A percentile compares a stretch with the other conserved stretches of the same genome.
Conservation (phyloP, 1,140 invertebrate genomes). For the Argopecten irradians region DNA sequence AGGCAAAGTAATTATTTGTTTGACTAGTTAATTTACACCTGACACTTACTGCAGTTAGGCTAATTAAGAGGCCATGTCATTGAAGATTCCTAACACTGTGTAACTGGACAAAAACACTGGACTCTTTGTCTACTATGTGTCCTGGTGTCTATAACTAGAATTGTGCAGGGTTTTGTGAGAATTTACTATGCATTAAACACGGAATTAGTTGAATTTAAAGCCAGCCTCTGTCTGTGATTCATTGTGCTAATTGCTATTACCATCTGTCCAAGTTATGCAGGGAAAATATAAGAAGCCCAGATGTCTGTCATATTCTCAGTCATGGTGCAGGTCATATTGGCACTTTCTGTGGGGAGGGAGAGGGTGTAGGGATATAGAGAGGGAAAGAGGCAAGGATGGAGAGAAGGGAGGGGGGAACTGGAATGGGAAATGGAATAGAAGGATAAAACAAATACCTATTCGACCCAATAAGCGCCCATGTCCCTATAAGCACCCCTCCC, state of each 20-base stretch:
- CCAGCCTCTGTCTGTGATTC: conserved; percentile 3
- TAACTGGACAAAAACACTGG: not conserved
- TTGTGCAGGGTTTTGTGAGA: not conserved
- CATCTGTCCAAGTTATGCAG: conserved; percentile 20
- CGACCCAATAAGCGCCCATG: too few species aligned
- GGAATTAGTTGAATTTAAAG: conserved; percentile 9
- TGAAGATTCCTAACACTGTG: not conserved
- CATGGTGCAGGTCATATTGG: not conserved
- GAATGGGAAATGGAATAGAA: not conserved
- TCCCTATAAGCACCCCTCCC: too few species aligned
- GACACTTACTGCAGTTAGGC: not conserved
- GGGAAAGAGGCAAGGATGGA: conserved; percentile 19
- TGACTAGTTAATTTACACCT: too few species aligned
- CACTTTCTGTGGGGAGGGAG: too few species aligned
- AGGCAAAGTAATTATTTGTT: too few species aligned
- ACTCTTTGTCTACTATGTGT: not conserved
- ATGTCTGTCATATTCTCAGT: conserved; percentile 2
- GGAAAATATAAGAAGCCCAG: conserved; percentile 1
- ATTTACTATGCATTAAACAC: conserved; percentile 18
- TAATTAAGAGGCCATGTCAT: not conserved
- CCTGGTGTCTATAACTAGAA: not conserved
- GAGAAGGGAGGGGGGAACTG: not conserved
- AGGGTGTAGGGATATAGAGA: conserved; percentile 25
- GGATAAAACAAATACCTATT: not conserved
- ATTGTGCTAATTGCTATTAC: conserved; percentile 6